A percentile compares a stretch with the other conserved stretches of the same genome.
These are phyloP conservation scores for Oophaga sylvatica DNA, from an alignment of 2,797 vertebrate species.

Conservation along the genomic window DNA sequence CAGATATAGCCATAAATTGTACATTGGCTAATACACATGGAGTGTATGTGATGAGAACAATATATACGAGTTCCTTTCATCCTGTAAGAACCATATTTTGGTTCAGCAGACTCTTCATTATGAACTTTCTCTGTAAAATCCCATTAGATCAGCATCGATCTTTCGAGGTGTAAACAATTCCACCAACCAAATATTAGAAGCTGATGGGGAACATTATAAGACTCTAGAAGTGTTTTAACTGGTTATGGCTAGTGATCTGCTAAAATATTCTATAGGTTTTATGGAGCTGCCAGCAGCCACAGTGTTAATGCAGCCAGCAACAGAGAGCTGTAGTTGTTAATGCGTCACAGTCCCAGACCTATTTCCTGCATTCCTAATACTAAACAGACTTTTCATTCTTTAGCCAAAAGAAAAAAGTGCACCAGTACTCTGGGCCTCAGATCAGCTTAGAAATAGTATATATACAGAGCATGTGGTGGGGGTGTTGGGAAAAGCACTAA, in stretches of 20 bases:
- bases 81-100: neutral
- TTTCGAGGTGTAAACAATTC: neutral
- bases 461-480: constrained; percentile 15
- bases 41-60: neutral
- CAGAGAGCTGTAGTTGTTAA: constrained; percentile 39
- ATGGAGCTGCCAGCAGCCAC: constrained; percentile 11
- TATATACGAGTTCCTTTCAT: neutral
- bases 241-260: neutral
- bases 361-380: constrained; percentile 61
- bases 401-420: constrained; percentile 50
- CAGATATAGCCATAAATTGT: neutral
- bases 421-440: constrained; percentile 19
- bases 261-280: neutral
- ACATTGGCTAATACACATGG: neutral
- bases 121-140: neutral
- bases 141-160: neutral
- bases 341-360: constrained; percentile 57
- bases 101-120: neutral
- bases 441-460: constrained; percentile 27
- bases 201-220: neutral
- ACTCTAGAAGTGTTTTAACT: neutral
- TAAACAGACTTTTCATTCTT: constrained; percentile 61
- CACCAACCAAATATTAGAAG: neutral
- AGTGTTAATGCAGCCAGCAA: constrained; percentile 37
- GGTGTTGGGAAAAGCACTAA: neutral